These are phyloP conservation scores for Hermetia illucens DNA, from an alignment of 1,140 invertebrate species.

Conservation along the genomic window DNA sequence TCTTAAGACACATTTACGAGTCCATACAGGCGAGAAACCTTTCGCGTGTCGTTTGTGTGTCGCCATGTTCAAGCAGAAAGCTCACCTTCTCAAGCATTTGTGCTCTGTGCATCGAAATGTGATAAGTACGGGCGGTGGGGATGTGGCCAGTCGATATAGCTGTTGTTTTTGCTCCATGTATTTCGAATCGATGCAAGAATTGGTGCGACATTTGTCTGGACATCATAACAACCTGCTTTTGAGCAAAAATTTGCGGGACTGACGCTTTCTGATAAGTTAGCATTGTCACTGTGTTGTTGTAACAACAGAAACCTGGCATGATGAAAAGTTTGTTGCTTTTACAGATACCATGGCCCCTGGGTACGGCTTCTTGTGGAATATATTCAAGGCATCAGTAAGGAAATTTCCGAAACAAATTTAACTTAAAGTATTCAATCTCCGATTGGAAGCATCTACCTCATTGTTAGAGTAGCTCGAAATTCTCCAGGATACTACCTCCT, in stretches of 20 bases:
- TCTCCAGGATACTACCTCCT: too few relatives aligned
- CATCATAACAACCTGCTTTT: constrained; percentile 72
- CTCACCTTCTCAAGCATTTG: constrained; percentile 68
- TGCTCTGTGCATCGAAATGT: constrained; percentile 75
- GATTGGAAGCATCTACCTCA: too few relatives aligned
- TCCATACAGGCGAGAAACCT: constrained; percentile 76
- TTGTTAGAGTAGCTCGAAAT: too few relatives aligned
- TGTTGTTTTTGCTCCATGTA: constrained; percentile 74
- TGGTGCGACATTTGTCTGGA: constrained; percentile 69
- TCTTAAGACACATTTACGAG: constrained; percentile 68
- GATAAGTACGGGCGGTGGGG: constrained; percentile 54
- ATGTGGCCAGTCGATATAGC: constrained; percentile 58
- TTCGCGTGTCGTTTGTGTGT: constrained; percentile 75
- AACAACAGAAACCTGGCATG: too few relatives aligned
- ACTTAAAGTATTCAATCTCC: too few relatives aligned
- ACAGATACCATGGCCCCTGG: too few relatives aligned
- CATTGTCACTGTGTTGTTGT: too few relatives aligned
- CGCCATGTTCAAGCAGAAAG: constrained; percentile 81
- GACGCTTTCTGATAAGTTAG: too few relatives aligned
- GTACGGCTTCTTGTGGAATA: too few relatives aligned
- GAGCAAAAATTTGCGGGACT: constrained; percentile 72
- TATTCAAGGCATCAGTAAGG: too few relatives aligned
- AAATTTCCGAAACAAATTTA: too few relatives aligned
- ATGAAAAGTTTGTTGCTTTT: too few relatives aligned
- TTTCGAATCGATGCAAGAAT: constrained; percentile 67